Percentiles rank a stretch among this genome's conserved stretches.
These are phyloP conservation scores for Lepidurus couesii DNA, from an alignment of 1,140 invertebrate species.

Conservation along the genomic window DNA sequence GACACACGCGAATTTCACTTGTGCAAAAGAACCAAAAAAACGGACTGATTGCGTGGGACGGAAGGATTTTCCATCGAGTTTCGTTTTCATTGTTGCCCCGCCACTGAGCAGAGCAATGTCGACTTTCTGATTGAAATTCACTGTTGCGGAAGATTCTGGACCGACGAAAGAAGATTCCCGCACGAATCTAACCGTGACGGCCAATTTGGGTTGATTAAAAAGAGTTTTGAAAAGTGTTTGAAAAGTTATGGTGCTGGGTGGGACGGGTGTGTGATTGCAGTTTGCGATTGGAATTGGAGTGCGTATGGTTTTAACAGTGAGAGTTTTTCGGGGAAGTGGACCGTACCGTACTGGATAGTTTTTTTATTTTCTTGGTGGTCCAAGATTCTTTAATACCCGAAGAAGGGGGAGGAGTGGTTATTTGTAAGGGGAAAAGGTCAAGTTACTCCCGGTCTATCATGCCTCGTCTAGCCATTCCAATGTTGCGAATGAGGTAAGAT, in stretches of 20 bases:
- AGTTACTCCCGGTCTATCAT: neutral
- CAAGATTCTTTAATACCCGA: neutral
- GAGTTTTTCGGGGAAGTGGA: neutral
- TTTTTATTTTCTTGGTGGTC: neutral
- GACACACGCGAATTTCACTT: neutral
- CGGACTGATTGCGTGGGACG: no score
- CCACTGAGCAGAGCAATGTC: neutral
- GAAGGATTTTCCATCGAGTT: no score
- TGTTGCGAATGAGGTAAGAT: constrained; percentile 13
- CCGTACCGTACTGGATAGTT: neutral
- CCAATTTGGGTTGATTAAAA: neutral
- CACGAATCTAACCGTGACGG: neutral
- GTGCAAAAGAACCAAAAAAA: neutral
- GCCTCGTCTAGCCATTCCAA: neutral
- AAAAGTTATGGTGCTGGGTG: neutral
- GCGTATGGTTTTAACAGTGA: neutral
- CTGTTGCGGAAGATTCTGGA: no score
- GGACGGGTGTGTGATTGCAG: neutral
- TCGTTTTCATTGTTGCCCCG: neutral
- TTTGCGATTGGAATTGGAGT: constrained; percentile 12
- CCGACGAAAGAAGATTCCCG: no score
- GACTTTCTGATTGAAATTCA: neutral
- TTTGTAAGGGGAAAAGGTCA: constrained; percentile 15
- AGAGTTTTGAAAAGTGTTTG: neutral
- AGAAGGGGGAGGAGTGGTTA: constrained; percentile 16